phyloP scores from a whole-genome alignment of 2,888 invertebrate species.

The Stenoptilia bipunctidactyla region DNA sequence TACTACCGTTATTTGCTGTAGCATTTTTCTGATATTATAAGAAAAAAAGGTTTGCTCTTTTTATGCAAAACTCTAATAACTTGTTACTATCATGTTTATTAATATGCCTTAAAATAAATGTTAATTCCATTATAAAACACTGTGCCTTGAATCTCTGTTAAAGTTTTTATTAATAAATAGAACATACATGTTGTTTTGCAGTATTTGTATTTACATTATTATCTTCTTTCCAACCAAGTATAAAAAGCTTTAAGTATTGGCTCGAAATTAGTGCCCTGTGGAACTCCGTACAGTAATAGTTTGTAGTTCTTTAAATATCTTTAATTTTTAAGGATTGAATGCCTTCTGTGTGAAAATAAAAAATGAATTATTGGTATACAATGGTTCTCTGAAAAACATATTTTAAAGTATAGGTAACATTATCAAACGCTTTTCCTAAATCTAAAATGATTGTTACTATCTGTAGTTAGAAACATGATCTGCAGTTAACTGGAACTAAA shows the following conservation, averaged over 20 bases:
- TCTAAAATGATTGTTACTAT: background rate
- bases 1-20: too few species aligned
- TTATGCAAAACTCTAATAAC: too few species aligned
- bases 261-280: conserved; percentile 36
- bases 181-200: too few species aligned
- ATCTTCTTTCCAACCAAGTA: background rate
- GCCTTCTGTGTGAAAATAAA: too few species aligned
- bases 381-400: too few species aligned
- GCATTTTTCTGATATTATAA: too few species aligned
- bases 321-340: conserved; percentile 2
- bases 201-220: background rate
- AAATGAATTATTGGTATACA: too few species aligned
- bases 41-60: too few species aligned
- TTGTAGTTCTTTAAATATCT: conserved; percentile 5
- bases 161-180: background rate
- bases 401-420: background rate
- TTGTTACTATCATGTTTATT: conserved; percentile 13
- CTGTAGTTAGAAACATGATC: too few species aligned
- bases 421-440: background rate
- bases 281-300: conserved; percentile 18
- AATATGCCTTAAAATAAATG: conserved; percentile 10
- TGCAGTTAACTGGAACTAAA: too few species aligned
- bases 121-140: conserved; percentile 14
- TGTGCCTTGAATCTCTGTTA: conserved; percentile 26
- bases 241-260: conserved; percentile 16